These are phyloP conservation scores for Branchinecta sandiegonensis DNA, from an alignment of 2,888 invertebrate species.

Conservation along the genomic window DNA sequence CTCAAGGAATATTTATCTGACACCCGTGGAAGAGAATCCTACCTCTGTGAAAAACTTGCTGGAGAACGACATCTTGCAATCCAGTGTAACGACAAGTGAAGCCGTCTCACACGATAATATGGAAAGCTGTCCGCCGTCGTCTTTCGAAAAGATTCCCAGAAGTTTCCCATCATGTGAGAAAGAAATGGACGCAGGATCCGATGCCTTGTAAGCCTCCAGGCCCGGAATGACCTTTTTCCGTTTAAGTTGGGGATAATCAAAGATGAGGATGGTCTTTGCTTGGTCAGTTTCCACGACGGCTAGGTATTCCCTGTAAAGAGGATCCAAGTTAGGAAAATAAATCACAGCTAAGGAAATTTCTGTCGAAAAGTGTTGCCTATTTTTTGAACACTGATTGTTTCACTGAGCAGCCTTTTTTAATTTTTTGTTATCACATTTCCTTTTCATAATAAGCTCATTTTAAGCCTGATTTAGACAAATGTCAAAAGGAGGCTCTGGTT, in stretches of 20 bases:
- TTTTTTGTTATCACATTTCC: too few relatives aligned
- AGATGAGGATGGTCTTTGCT: not conserved
- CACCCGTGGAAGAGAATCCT: not conserved
- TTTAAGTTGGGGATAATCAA: not conserved
- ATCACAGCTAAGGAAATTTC: not conserved
- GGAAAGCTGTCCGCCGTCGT: not conserved
- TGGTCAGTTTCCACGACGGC: not conserved
- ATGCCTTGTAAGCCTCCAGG: not conserved
- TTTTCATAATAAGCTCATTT: too few relatives aligned
- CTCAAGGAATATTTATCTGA: too few relatives aligned
- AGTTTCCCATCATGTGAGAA: not conserved
- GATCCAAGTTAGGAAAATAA: not conserved
- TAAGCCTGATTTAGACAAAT: too few relatives aligned
- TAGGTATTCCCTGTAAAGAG: not conserved
- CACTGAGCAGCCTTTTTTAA: too few relatives aligned
- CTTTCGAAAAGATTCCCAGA: not conserved
- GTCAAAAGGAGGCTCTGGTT: too few relatives aligned
- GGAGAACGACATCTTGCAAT: not conserved
- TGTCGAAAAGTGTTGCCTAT: too few relatives aligned
- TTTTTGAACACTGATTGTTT: too few relatives aligned
- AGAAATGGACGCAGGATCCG: not conserved
- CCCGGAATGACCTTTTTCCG: not conserved
- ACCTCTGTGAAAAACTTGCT: not conserved
- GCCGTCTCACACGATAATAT: not conserved
- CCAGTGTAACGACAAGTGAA: not conserved